phyloP scores from a whole-genome alignment of 2,888 invertebrate genomes.

The Phortica magna region DNA sequence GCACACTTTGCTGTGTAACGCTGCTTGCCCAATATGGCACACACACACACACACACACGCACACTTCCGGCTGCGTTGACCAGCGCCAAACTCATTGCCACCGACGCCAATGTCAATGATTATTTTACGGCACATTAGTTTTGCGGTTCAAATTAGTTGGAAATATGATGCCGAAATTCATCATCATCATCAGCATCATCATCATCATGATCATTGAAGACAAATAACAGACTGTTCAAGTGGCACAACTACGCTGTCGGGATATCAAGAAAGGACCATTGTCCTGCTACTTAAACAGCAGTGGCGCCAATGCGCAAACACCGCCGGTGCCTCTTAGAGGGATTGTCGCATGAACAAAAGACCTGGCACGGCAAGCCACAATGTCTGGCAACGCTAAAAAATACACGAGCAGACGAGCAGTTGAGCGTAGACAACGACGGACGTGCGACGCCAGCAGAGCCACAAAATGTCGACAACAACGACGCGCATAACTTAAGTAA shows the following conservation, averaged over 20 bases:
- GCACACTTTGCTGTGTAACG: slow-evolving; percentile 9
- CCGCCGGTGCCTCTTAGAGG: neutral
- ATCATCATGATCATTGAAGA: slow-evolving; percentile 3
- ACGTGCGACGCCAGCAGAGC: slow-evolving; percentile 49
- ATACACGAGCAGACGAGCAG: slow-evolving; percentile 53
- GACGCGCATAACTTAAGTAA: slow-evolving; percentile 2
- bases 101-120: slow-evolving; percentile 32
- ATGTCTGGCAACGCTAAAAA: slow-evolving; percentile 70
- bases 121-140: slow-evolving; percentile 50
- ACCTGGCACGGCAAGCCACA: slow-evolving; percentile 59
- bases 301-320: slow-evolving; percentile 58
- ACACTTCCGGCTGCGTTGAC: slow-evolving; percentile 27
- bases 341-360: neutral
- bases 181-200: slow-evolving; percentile 9
- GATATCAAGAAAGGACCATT: slow-evolving; percentile 38
- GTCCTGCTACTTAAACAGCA: slow-evolving; percentile 60
- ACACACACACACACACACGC: neutral
- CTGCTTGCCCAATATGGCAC: neutral
- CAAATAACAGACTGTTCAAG: slow-evolving; percentile 61
- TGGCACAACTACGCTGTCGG: slow-evolving; percentile 48
- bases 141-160: slow-evolving; percentile 52
- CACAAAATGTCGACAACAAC: slow-evolving; percentile 32
- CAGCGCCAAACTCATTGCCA: slow-evolving; percentile 43
- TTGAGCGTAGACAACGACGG: slow-evolving; percentile 62
- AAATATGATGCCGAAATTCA: slow-evolving; percentile 66